Evolutionary conservation across 2,113 vertebrate genomes (phyloP).

Genomic region (Alethe castanea): DNA sequence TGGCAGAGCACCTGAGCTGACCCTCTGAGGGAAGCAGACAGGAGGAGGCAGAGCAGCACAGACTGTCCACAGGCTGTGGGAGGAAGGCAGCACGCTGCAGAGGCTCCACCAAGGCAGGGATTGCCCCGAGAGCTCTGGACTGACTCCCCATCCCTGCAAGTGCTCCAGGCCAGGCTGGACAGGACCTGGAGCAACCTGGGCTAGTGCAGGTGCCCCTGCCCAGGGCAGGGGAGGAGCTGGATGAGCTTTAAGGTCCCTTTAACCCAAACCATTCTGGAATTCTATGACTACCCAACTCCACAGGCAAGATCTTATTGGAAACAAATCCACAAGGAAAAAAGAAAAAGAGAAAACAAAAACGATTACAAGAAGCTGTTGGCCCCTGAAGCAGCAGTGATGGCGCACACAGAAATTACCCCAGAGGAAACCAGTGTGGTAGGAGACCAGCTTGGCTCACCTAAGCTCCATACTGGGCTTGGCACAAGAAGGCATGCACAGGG

Average conservation of each 20-base stretch:
- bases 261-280: not conserved
- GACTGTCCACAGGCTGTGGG: accelerated
- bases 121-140: too few species aligned
- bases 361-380: not conserved
- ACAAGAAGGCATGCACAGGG: not conserved
- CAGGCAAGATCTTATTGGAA: not conserved
- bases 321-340: not conserved
- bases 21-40: not conserved
- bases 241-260: not conserved
- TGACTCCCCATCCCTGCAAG: not conserved
- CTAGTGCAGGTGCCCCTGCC: not conserved
- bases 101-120: not conserved
- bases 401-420: not conserved
- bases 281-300: not conserved
- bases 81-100: not conserved
- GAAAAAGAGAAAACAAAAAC: too few species aligned
- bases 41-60: not conserved
- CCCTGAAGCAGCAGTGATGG: not conserved
- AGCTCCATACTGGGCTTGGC: not conserved
- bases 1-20: not conserved
- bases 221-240: not conserved
- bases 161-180: accelerated
- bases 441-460: not conserved
- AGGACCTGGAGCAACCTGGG: accelerated
- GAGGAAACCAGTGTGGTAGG: not conserved